Evolutionary conservation across 2,797 vertebrate species (phyloP).

Genomic region (Chelonia mydas): DNA sequence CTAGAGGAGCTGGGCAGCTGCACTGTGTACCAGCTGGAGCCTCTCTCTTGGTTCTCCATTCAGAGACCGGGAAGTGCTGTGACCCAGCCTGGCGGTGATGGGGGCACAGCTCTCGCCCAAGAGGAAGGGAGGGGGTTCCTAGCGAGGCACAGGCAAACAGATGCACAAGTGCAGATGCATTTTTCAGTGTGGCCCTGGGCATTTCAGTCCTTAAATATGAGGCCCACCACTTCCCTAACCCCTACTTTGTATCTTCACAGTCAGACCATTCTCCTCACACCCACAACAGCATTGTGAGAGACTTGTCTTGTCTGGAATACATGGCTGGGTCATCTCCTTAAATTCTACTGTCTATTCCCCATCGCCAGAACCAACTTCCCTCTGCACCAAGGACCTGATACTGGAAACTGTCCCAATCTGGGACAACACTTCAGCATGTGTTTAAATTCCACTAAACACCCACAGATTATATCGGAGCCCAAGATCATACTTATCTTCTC

Average conservation of each 20-base stretch:
- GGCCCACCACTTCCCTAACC: background rate
- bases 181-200: too few species aligned
- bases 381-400: background rate
- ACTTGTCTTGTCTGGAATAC: background rate
- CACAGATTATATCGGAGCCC: background rate
- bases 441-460: background rate
- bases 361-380: background rate
- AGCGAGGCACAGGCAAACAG: background rate
- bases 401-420: background rate
- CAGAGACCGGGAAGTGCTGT: background rate
- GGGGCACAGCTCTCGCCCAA: background rate
- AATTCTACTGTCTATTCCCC: background rate
- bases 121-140: background rate
- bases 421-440: background rate
- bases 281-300: background rate
- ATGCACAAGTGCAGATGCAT: too few species aligned
- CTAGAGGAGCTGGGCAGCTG: too few species aligned
- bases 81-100: background rate
- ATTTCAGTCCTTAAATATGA: background rate
- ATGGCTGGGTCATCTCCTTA: background rate
- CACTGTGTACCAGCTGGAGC: too few species aligned
- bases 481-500: background rate
- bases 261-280: background rate
- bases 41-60: background rate
- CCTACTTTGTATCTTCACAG: background rate